A percentile compares a stretch with the other conserved stretches of the same genome.
phyloP scores from a whole-genome alignment of 37 sponge, comb jelly and placozoan genomes.

The Cliona cf. orientalis region DNA sequence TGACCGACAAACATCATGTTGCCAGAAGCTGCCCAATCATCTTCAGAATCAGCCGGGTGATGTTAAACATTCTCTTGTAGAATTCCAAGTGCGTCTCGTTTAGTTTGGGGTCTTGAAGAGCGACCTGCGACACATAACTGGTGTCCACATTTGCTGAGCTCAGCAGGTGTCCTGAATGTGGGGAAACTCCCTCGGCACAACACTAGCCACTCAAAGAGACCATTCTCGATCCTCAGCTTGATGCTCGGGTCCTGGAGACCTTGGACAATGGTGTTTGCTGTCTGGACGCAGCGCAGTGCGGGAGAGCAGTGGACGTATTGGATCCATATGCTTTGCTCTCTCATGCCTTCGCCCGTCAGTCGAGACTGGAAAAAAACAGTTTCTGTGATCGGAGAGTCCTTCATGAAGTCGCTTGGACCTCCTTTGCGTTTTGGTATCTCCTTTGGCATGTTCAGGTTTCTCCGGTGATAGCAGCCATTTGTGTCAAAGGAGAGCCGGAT shows the following conservation, averaged over 20 bases:
- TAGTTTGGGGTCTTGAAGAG: conserved; percentile 65
- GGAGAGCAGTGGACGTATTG: conserved; percentile 83
- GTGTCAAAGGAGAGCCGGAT: conserved; percentile 82
- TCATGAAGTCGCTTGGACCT: conserved; percentile 67
- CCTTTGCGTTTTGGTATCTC: conserved; percentile 81
- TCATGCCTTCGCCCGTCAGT: conserved; percentile 89
- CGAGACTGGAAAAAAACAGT: conserved; percentile 77
- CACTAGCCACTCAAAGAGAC: conserved; percentile 94
- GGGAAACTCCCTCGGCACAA: conserved; percentile 84
- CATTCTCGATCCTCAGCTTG: conserved; percentile 78
- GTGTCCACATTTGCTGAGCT: conserved; percentile 76
- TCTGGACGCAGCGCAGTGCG: conserved; percentile 91
- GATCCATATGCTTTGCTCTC: conserved; percentile 77
- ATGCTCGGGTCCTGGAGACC: conserved; percentile 68
- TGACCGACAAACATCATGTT: conserved; percentile 88
- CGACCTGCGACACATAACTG: conserved; percentile 72
- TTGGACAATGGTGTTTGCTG: conserved; percentile 81
- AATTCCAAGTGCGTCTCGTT: conserved; percentile 83
- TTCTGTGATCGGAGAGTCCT: conserved; percentile 91
- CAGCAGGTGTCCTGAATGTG: conserved; percentile 68
- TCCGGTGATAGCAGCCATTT: conserved; percentile 80
- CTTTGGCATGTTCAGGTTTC: conserved; percentile 92
- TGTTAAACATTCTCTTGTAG: conserved; percentile 83
- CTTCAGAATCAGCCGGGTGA: conserved; percentile 72
- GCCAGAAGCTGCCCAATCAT: conserved; percentile 48